Percentiles rank a stretch among this genome's conserved stretches.
Conservation (phyloP, 2,113 vertebrate genomes). For the Sturnus vulgaris region DNA sequence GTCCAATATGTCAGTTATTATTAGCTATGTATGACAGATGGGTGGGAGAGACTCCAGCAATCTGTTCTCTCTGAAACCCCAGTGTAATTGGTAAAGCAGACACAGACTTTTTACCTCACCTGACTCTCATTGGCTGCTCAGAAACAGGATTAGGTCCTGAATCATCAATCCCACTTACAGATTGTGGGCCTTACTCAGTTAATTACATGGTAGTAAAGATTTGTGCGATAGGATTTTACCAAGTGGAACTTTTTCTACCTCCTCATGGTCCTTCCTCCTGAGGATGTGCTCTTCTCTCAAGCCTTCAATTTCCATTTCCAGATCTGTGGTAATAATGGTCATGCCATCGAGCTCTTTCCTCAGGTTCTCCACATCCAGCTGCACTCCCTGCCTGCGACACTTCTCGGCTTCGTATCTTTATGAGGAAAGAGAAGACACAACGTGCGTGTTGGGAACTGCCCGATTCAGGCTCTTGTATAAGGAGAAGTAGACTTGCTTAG, state of each 20-base stretch:
- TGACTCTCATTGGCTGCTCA: neutral
- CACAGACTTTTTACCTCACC: neutral
- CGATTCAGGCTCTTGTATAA: neutral
- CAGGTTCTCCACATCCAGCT: slow-evolving; percentile 74
- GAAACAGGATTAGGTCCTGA: neutral
- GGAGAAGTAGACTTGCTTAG: neutral
- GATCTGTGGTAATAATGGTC: slow-evolving; percentile 76
- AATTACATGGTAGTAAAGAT: neutral
- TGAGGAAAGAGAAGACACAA: neutral
- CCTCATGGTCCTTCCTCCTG: slow-evolving; percentile 77
- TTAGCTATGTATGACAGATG: neutral
- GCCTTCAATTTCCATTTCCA: slow-evolving; percentile 80
- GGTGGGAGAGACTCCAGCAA: neutral
- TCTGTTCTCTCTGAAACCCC: neutral
- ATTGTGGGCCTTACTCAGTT: slow-evolving; percentile 10
- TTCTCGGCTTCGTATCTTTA: slow-evolving; percentile 77
- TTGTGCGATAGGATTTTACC: slow-evolving; percentile 5
- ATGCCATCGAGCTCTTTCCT: slow-evolving; percentile 75
- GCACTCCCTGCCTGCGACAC: slow-evolving; percentile 71
- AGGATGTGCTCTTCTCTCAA: slow-evolving; percentile 79
- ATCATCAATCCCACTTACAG: slow-evolving; percentile 42
- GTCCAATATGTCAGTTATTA: neutral
- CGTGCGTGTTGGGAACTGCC: neutral
- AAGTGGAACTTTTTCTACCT: slow-evolving; percentile 61
- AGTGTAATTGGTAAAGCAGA: neutral